phyloP scores from a whole-genome alignment of 2,888 invertebrate genomes.

The Rhogogaster chlorosoma region DNA sequence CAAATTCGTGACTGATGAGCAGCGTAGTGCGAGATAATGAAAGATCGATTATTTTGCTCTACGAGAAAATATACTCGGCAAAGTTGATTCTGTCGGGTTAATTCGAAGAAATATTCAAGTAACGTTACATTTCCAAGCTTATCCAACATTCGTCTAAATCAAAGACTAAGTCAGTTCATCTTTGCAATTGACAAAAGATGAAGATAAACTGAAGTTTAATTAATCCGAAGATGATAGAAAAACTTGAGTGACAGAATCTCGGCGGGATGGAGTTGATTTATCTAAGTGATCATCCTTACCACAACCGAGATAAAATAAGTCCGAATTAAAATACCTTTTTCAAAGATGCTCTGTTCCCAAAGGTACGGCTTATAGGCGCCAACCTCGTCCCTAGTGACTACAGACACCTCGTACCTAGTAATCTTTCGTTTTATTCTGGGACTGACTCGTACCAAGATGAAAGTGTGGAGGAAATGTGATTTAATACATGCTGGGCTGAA shows the following conservation, averaged over 20 bases:
- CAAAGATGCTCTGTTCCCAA: slow-evolving; percentile 96
- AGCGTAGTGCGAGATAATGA: background rate
- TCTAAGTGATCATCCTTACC: background rate
- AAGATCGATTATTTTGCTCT: background rate
- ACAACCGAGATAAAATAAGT: background rate
- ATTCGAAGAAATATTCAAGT: too few species aligned
- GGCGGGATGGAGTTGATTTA: background rate
- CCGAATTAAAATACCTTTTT: slow-evolving; percentile 86
- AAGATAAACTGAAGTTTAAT: background rate
- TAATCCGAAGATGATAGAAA: background rate
- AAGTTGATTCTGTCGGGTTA: too few species aligned
- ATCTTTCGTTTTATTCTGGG: slow-evolving; percentile 92
- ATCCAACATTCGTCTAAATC: too few species aligned
- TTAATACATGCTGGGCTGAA: slow-evolving; percentile 97
- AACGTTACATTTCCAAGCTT: too few species aligned
- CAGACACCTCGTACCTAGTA: slow-evolving; percentile 94
- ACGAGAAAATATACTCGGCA: too few species aligned
- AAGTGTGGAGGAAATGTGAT: slow-evolving; percentile 96
- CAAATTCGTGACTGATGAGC: background rate
- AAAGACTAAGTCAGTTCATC: background rate
- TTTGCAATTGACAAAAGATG: background rate
- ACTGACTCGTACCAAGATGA: slow-evolving; percentile 94
- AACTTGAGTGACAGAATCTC: background rate
- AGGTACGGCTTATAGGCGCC: slow-evolving; percentile 97
- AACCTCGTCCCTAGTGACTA: slow-evolving; percentile 96